Conservation (phyloP, 2,888 invertebrate species). For the Cryptus armator region DNA sequence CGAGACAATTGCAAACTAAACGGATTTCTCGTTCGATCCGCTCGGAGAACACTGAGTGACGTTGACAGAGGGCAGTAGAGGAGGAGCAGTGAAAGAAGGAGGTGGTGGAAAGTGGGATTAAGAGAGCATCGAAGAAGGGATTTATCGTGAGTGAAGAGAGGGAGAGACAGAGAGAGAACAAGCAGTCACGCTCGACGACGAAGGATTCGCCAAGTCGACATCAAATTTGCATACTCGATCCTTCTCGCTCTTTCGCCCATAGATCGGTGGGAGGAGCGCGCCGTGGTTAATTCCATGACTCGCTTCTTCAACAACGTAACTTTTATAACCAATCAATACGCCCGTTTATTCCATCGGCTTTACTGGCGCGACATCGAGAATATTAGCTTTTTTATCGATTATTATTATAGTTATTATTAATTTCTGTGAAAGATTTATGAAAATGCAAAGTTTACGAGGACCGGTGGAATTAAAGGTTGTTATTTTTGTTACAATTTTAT, state of each 20-base stretch:
- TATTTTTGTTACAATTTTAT: too few relatives aligned
- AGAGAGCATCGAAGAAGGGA: slow-evolving; percentile 58
- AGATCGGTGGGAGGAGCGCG: slow-evolving; percentile 16
- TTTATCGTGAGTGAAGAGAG: slow-evolving; percentile 43
- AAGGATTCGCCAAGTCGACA: slow-evolving; percentile 73
- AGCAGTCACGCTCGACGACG: slow-evolving; percentile 72
- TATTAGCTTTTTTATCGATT: too few relatives aligned
- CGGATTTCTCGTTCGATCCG: slow-evolving; percentile 57
- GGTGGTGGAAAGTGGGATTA: slow-evolving; percentile 62
- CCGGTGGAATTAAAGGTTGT: too few relatives aligned
- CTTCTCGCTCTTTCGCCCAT: slow-evolving; percentile 24
- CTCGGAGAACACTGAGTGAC: slow-evolving; percentile 62
- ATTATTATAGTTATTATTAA: too few relatives aligned
- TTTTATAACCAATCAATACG: slow-evolving; percentile 75
- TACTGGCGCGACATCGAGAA: not conserved
- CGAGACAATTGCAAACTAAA: slow-evolving; percentile 61
- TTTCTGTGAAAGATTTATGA: too few relatives aligned
- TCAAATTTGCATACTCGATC: slow-evolving; percentile 78
- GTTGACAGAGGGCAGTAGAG: slow-evolving; percentile 60
- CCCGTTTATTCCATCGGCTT: slow-evolving; percentile 61
- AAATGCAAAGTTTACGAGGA: too few relatives aligned
- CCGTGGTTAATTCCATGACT: slow-evolving; percentile 70
- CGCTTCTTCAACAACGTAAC: slow-evolving; percentile 53
- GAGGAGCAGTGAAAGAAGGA: slow-evolving; percentile 57
- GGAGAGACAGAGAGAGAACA: slow-evolving; percentile 46